Conservation (phyloP, 2,113 vertebrate genomes). For the Pachycephala philippinensis region DNA sequence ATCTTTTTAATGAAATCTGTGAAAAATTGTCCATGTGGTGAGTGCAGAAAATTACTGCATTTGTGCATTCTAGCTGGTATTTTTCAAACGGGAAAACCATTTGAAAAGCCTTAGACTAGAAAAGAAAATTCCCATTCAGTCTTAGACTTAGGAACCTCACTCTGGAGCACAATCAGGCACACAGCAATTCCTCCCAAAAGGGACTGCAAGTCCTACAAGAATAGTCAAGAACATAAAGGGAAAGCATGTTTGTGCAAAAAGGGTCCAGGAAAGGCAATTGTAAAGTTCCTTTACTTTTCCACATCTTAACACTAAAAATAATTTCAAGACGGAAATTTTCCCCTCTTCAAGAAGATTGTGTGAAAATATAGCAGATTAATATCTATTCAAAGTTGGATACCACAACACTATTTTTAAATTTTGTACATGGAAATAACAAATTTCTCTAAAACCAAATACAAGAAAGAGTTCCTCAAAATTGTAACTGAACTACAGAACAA, state of each 20-base stretch:
- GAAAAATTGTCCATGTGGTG: fast-evolving
- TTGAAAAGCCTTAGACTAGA: background rate
- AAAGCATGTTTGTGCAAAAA: background rate
- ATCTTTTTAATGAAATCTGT: background rate
- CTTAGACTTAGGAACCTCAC: background rate
- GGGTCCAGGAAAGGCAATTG: background rate
- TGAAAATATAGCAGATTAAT: background rate
- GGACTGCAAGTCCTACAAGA: background rate
- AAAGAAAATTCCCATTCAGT: background rate
- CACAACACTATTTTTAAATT: background rate
- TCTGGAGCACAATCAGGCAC: background rate
- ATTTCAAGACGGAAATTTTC: background rate
- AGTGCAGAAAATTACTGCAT: background rate
- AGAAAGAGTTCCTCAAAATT: background rate
- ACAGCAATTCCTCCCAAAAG: background rate
- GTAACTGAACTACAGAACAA: background rate
- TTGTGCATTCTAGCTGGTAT: background rate
- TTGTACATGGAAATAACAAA: background rate
- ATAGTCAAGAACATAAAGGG: background rate
- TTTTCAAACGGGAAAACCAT: background rate
- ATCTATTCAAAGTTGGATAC: background rate
- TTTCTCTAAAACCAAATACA: background rate
- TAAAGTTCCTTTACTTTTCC: background rate
- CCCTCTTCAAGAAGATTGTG: background rate
- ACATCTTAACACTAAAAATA: background rate